Evolutionary conservation across 2,113 vertebrate genomes (phyloP), one percentile per base, ranked within the genome.

Genomic region (Pipa parva): DNA sequence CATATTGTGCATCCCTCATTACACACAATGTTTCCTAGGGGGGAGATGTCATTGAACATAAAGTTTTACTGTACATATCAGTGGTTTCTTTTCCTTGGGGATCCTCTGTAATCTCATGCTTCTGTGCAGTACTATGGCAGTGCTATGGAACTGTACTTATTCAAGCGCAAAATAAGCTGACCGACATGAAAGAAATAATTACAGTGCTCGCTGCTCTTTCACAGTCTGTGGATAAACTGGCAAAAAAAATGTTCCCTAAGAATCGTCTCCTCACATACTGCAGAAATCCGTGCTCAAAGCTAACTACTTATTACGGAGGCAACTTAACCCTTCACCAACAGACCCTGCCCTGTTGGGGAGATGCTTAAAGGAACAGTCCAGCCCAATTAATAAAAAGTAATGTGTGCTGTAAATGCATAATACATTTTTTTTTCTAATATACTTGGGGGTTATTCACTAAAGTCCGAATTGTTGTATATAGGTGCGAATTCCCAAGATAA

Each of bases 161-260:
- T 25, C 65, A 69, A 28, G 65, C 65, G 27, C 65, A 69, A 60
- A 60, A 60, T 60, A 57, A 69, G 65, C 65, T 59, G 56, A 69
- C 65, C 65, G 52, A 69, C 65, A 69, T 60, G 65, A 60, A 59
- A 60, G 65, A 69, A 51, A 69, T 60, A 59, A 69, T 60, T 69
- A 69, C 46, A 39, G 31, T 60, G 46, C 22, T 59, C 39, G 49
- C 46, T 22, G 57, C 33, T 33, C 57, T 48, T 29, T 69, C 65
- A 69, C 57, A 60, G 56, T 59, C 45, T 52, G 45, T 60, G 56
- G 46, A 68, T 51, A 52, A 28, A 68, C 45, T 51, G 46, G 22
- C 52, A 51, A 69, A 24, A 42, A 24, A 2, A 49, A 57, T 31
- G 25, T 60, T 69, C 46, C 57, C 65, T 3, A 6, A 52, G 46